Percentiles rank a stretch among this genome's conserved stretches.
phyloP scores from a whole-genome alignment of 2,113 vertebrate genomes.

The Sus scrofa region DNA sequence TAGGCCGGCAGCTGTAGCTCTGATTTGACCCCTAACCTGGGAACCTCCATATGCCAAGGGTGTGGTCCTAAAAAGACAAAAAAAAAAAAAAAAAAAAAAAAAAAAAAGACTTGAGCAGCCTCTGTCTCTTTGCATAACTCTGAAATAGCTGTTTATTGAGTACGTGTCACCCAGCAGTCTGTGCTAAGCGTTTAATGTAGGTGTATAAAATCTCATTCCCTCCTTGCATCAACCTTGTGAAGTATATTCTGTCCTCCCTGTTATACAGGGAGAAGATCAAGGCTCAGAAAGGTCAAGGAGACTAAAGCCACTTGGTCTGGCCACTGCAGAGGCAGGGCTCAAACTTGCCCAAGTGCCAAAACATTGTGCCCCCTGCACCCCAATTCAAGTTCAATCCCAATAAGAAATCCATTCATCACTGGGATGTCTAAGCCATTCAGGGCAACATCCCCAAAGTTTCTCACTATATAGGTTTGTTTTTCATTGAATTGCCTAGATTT shows the following conservation, averaged over 20 bases:
- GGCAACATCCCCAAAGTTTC: background rate
- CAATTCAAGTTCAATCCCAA: background rate
- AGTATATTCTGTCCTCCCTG: background rate
- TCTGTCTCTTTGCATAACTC: background rate
- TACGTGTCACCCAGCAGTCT: background rate
- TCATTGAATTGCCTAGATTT: background rate
- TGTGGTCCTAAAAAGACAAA: no score
- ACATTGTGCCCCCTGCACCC: background rate
- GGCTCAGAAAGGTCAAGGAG: background rate
- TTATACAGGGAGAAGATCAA: background rate
- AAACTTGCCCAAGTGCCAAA: background rate
- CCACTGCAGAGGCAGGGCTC: background rate
- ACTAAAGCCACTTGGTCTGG: background rate
- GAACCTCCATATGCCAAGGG: no score
- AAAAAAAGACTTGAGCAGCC: background rate
- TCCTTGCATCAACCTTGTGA: background rate
- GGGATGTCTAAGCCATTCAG: background rate
- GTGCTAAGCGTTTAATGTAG: background rate
- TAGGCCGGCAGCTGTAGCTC: no score
- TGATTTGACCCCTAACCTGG: no score
- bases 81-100: background rate
- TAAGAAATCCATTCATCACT: background rate
- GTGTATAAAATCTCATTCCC: background rate
- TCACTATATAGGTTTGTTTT: background rate
- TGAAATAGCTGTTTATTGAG: background rate